Percentiles rank a stretch among this genome's conserved stretches.
These are phyloP conservation scores for Staurois parvus DNA, from an alignment of 2,797 vertebrate species.

Conservation along the genomic window DNA sequence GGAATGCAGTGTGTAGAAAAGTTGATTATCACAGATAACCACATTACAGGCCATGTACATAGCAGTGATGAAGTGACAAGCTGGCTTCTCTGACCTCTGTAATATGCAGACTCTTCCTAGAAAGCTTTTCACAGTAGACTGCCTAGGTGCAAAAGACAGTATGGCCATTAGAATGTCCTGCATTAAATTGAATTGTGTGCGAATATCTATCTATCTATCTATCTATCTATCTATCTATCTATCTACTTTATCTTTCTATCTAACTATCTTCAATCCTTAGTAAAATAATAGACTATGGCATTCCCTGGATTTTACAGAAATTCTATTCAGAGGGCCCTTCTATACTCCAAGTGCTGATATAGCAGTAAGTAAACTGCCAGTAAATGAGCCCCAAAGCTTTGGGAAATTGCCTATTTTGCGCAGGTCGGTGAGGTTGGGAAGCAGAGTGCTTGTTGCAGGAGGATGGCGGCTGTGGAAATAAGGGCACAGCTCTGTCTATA, in stretches of 20 bases:
- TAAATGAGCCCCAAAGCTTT: neutral
- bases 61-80: neutral
- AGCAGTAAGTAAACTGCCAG: neutral
- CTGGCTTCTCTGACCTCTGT: slow-evolving; percentile 2
- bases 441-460: neutral
- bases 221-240: no score
- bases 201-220: no score
- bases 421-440: neutral
- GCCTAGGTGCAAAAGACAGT: neutral
- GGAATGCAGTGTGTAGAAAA: neutral
- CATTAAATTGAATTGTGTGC: neutral
- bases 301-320: neutral
- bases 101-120: neutral
- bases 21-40: slow-evolving; percentile 22
- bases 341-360: neutral
- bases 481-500: neutral
- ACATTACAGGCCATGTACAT: slow-evolving; percentile 9
- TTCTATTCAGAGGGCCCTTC: neutral
- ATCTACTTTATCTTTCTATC: no score
- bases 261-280: no score
- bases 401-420: slow-evolving; percentile 31
- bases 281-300: neutral
- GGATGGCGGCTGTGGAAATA: neutral
- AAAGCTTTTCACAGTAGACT: neutral
- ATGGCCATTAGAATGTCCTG: neutral